Evolutionary conservation across 2,888 invertebrate genomes (phyloP).

Genomic region (Troides oblongomaculatus): DNA sequence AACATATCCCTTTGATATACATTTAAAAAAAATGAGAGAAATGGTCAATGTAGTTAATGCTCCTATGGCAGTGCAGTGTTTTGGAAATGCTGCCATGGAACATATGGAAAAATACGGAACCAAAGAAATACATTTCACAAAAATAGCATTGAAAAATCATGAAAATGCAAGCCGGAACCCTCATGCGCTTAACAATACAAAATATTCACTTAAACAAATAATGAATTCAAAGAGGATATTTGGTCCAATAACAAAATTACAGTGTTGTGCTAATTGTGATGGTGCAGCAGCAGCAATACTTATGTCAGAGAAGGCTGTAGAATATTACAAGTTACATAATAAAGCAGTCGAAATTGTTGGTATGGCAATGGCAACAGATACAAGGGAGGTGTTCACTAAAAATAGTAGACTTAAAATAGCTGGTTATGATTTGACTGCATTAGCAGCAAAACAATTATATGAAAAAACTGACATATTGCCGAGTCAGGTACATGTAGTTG

Average conservation of each 20-base stretch:
- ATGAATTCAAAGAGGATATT: conserved; percentile 93
- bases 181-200: conserved; percentile 95
- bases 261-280: conserved; percentile 99
- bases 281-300: conserved; percentile 96
- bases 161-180: conserved; percentile 98
- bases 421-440: conserved; percentile 95
- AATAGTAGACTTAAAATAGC: conserved; percentile 87
- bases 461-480: conserved; percentile 87
- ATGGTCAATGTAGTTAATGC: conserved; percentile 88
- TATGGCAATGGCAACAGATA: conserved; percentile 98
- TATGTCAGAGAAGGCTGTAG: conserved; percentile 95
- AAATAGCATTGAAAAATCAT: conserved; percentile 99
- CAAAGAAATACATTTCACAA: conserved; percentile 94
- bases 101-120: conserved; percentile 98
- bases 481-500: conserved; percentile 93
- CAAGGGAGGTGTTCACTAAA: conserved; percentile 89
- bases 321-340: conserved; percentile 87
- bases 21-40: conserved; percentile 91
- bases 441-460: conserved; percentile 88
- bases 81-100: conserved; percentile 97
- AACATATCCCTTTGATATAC: conserved; percentile 93
- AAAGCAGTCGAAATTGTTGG: conserved; percentile 96
- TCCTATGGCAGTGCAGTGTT: conserved; percentile 96
- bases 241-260: conserved; percentile 95
- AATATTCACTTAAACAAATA: conserved; percentile 95